These are phyloP conservation scores for Tubulanus polymorphus DNA, from an alignment of 2,888 invertebrate species.

Conservation along the genomic window DNA sequence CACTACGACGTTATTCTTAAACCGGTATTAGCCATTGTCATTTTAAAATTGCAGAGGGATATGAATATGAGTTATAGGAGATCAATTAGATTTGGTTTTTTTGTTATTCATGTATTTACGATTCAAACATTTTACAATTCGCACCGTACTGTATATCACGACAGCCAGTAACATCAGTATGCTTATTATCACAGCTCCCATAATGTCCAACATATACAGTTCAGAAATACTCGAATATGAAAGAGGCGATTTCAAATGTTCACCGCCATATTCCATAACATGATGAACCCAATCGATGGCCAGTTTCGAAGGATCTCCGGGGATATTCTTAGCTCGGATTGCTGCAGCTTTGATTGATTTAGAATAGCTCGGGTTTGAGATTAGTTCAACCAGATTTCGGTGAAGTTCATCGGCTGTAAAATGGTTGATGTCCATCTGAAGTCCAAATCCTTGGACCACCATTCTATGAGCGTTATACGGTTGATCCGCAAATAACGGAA, in stretches of 20 bases:
- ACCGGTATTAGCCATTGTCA: too few relatives aligned
- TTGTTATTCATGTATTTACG: too few relatives aligned
- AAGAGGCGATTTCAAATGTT: neutral
- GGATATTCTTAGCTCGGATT: neutral
- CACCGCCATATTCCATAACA: constrained; percentile 4
- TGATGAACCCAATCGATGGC: constrained; percentile 4
- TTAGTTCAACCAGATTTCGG: constrained; percentile 15
- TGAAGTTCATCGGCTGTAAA: constrained; percentile 19
- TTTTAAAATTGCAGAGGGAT: too few relatives aligned
- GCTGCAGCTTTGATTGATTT: neutral
- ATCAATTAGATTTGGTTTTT: too few relatives aligned
- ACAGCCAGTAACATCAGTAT: too few relatives aligned
- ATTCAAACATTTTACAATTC: too few relatives aligned
- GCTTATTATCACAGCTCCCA: too few relatives aligned
- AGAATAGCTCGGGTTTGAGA: neutral
- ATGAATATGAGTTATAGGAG: too few relatives aligned
- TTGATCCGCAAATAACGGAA: constrained; percentile 27
- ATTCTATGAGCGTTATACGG: constrained; percentile 23
- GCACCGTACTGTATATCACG: too few relatives aligned
- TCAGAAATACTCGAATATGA: too few relatives aligned
- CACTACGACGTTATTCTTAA: too few relatives aligned
- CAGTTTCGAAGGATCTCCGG: constrained; percentile 1
- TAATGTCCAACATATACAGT: too few relatives aligned
- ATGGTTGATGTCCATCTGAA: constrained; percentile 16
- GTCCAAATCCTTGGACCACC: constrained; percentile 22